Evolutionary conservation across 2,113 vertebrate genomes (phyloP).

Genomic region (Pimephales promelas): DNA sequence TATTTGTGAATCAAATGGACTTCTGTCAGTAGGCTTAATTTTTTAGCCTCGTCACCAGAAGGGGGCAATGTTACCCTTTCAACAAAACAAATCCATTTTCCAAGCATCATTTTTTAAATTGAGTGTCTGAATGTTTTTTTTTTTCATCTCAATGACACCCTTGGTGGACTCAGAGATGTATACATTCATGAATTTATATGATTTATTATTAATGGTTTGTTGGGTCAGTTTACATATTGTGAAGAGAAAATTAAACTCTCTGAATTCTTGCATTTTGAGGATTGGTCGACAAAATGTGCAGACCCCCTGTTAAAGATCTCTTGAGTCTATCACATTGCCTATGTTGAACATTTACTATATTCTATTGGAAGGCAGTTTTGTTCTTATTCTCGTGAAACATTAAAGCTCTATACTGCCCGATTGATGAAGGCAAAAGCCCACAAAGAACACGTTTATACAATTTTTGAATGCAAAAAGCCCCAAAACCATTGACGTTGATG

Average conservation of each 20-base stretch:
- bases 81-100: constrained; percentile 6
- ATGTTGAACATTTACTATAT: background rate
- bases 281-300: no score
- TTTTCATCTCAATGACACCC: background rate
- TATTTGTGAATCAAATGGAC: background rate
- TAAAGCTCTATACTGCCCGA: background rate
- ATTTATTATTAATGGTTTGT: no score
- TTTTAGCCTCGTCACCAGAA: constrained; percentile 46
- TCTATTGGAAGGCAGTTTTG: background rate
- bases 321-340: no score
- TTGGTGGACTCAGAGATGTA: background rate
- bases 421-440: background rate
- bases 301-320: background rate
- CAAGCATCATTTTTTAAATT: background rate
- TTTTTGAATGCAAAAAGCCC: background rate
- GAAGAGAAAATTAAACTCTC: background rate
- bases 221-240: background rate
- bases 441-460: background rate
- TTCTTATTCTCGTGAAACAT: background rate
- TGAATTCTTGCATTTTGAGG: no score
- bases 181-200: background rate
- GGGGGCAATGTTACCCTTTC: constrained; percentile 56
- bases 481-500: background rate
- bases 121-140: background rate
- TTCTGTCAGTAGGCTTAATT: no score